phyloP scores from a whole-genome alignment of 2,113 vertebrate species.

The Tragelaphus buxtoni region DNA sequence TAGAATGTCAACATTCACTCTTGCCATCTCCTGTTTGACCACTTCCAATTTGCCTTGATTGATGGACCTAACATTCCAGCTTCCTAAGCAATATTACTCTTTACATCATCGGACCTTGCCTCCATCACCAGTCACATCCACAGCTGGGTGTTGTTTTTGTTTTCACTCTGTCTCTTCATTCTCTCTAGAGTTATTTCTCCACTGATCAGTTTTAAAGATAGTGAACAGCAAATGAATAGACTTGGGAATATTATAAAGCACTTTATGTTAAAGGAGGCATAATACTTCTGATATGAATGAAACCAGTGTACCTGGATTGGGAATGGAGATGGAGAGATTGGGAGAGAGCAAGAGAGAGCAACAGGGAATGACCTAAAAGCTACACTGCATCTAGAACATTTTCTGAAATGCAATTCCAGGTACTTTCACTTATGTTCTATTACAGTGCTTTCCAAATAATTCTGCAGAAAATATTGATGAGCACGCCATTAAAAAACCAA shows the following conservation, averaged over 20 bases:
- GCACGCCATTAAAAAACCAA: background rate
- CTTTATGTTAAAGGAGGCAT: background rate
- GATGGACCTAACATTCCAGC: background rate
- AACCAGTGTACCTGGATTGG: background rate
- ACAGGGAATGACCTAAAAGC: background rate
- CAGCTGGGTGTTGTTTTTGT: background rate
- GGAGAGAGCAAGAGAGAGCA: no score
- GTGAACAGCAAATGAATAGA: background rate
- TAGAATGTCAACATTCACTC: no score
- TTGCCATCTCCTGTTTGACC: background rate
- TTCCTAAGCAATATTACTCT: background rate
- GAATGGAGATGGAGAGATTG: background rate
- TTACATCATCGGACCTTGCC: background rate
- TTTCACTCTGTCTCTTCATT: background rate
- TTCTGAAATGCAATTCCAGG: background rate
- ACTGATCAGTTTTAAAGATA: background rate
- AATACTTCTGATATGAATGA: background rate
- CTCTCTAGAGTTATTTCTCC: background rate
- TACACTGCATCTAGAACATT: background rate
- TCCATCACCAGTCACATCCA: background rate
- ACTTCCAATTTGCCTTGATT: background rate
- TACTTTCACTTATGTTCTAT: background rate
- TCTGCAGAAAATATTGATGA: background rate
- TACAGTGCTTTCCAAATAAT: background rate
- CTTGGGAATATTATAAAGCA: background rate